Percentiles rank a stretch among this genome's conserved stretches.
Evolutionary conservation across 2,797 vertebrate species (phyloP).

Genomic region (Sebastes taczanowskii): DNA sequence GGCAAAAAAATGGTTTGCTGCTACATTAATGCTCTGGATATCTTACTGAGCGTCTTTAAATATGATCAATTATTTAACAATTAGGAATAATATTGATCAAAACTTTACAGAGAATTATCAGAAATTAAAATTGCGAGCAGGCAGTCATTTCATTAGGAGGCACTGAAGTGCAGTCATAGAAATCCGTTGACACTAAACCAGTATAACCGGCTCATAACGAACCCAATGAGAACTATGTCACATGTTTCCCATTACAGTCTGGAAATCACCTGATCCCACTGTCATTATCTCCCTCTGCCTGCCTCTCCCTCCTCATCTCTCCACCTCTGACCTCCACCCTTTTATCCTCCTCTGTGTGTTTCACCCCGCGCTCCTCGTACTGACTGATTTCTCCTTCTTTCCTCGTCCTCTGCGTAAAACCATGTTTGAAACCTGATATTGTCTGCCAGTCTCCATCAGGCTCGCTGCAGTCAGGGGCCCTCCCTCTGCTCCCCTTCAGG

Average conservation of each 20-base stretch:
- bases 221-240: neutral
- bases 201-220: conserved; percentile 11
- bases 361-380: neutral
- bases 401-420: conserved; percentile 2
- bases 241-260: conserved; percentile 25
- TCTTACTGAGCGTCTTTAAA: too few species aligned
- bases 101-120: neutral
- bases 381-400: conserved; percentile 10
- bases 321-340: conserved; percentile 11
- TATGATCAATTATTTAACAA: neutral
- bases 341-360: neutral
- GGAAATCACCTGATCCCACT: conserved; percentile 11
- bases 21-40: too few species aligned
- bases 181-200: conserved; percentile 1
- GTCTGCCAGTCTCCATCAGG: conserved; percentile 57
- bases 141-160: neutral
- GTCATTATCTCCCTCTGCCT: neutral
- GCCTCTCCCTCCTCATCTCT: neutral
- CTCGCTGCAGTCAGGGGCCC: neutral
- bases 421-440: conserved; percentile 51
- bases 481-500: conserved; percentile 5
- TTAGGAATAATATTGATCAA: neutral
- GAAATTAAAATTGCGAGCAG: neutral
- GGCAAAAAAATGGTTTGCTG: too few species aligned
- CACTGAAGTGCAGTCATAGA: neutral